These are phyloP conservation scores for Uloborus diversus DNA, from an alignment of 1,140 invertebrate genomes.

Conservation along the genomic window DNA sequence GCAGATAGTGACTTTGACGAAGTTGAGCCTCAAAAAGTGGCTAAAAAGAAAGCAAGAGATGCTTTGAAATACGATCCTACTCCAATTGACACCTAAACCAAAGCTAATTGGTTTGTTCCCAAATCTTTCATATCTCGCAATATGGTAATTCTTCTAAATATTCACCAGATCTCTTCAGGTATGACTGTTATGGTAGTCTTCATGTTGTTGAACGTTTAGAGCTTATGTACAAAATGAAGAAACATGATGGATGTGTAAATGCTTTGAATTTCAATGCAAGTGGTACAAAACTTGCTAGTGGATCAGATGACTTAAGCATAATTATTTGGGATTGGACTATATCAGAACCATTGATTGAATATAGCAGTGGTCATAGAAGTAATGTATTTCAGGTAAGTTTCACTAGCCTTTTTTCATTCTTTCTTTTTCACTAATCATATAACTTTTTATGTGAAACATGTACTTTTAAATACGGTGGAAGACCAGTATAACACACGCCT, in stretches of 20 bases:
- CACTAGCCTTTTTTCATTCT: no score
- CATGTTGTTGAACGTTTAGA: conserved; percentile 84
- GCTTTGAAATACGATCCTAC: conserved; percentile 64
- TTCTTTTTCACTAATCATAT: no score
- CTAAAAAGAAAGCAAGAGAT: conserved; percentile 64
- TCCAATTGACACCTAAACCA: conserved; percentile 72
- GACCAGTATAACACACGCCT: no score
- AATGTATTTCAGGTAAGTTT: conserved; percentile 89
- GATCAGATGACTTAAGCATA: conserved; percentile 88
- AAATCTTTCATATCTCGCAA: conserved; percentile 70
- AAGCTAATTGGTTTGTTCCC: conserved; percentile 74
- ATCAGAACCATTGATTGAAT: conserved; percentile 73
- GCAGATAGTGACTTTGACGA: conserved; percentile 54
- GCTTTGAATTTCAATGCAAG: conserved; percentile 86
- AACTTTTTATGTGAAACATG: no score
- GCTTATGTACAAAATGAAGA: conserved; percentile 78
- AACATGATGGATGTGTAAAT: conserved; percentile 91
- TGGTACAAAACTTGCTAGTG: conserved; percentile 82
- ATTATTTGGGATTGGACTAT: conserved; percentile 91
- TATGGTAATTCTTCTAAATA: conserved; percentile 68
- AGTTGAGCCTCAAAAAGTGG: conserved; percentile 3
- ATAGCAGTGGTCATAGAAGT: conserved; percentile 80
- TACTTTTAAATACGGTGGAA: no score
- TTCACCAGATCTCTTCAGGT: conserved; percentile 72
- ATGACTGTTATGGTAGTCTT: conserved; percentile 81